Conservation (phyloP, 2,113 vertebrate species). For the Myotis lucifugus region DNA sequence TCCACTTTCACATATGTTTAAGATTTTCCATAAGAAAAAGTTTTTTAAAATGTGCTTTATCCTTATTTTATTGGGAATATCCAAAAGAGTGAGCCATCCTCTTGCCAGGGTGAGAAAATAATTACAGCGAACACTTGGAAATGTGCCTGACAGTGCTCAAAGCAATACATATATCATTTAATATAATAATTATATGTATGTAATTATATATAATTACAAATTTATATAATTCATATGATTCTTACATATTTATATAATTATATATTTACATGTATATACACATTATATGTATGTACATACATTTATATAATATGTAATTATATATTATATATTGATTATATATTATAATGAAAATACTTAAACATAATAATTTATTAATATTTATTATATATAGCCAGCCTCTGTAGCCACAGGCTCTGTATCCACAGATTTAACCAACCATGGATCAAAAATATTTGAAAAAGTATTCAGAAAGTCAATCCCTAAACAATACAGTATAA, state of each 20-base stretch:
- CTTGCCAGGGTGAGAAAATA: constrained; percentile 25
- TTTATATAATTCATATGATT: neutral
- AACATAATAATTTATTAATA: neutral
- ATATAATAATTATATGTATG: neutral
- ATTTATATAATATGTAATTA: neutral
- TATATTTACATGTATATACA: neutral
- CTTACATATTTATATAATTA: neutral
- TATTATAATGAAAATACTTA: neutral
- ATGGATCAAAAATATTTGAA: neutral
- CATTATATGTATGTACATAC: neutral
- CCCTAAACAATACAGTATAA: neutral
- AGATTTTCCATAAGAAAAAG: neutral
- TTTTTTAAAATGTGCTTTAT: neutral
- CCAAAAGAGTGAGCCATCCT: neutral
- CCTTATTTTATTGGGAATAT: constrained; percentile 37
- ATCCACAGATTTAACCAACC: neutral
- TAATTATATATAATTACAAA: neutral
- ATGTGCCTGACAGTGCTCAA: neutral
- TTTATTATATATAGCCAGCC: neutral
- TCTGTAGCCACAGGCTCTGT: neutral
- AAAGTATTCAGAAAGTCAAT: neutral
- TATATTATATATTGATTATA: neutral
- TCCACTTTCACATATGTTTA: neutral
- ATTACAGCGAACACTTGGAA: neutral
- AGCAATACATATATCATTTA: neutral